Conservation (phyloP, 1,140 invertebrate species). For the Nixonia krombeini region DNA sequence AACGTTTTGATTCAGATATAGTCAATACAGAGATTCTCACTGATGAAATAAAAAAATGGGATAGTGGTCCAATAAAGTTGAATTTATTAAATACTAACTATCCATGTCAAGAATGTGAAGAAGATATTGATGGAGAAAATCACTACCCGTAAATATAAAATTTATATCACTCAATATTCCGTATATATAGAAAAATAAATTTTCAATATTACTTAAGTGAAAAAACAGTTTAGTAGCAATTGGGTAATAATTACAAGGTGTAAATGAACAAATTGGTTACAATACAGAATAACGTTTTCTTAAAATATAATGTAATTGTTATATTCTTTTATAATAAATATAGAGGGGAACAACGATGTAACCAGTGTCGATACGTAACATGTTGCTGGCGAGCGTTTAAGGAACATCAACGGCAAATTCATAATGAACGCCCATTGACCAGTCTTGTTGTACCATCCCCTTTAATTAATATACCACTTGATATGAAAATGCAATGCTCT, state of each 20-base stretch:
- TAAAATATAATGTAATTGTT: too few species aligned
- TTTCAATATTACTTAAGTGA: too few species aligned
- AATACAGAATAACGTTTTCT: too few species aligned
- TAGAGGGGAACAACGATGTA: conserved; percentile 81
- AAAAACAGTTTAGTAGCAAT: too few species aligned
- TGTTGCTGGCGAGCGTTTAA: conserved; percentile 83
- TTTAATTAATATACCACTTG: conserved; percentile 69
- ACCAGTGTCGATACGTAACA: conserved; percentile 82
- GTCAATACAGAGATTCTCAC: conserved; percentile 37
- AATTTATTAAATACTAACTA: conserved; percentile 47
- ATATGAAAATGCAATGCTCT: conserved; percentile 78
- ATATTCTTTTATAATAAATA: conserved; percentile 59
- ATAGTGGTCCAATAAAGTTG: conserved; percentile 56
- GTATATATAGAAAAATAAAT: too few species aligned
- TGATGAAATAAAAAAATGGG: conserved; percentile 62
- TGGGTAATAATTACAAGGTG: too few species aligned
- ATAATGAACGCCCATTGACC: conserved; percentile 73
- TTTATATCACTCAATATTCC: too few species aligned
- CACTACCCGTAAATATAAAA: conserved; percentile 81
- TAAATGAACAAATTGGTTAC: too few species aligned
- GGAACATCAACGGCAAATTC: conserved; percentile 78
- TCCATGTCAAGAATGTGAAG: conserved; percentile 80
- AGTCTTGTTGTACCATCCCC: conserved; percentile 71
- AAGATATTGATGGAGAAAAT: conserved; percentile 75
- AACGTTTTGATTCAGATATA: conserved; percentile 66